phyloP scores from a whole-genome alignment of 2,797 vertebrate species.

The Falco naumanni region DNA sequence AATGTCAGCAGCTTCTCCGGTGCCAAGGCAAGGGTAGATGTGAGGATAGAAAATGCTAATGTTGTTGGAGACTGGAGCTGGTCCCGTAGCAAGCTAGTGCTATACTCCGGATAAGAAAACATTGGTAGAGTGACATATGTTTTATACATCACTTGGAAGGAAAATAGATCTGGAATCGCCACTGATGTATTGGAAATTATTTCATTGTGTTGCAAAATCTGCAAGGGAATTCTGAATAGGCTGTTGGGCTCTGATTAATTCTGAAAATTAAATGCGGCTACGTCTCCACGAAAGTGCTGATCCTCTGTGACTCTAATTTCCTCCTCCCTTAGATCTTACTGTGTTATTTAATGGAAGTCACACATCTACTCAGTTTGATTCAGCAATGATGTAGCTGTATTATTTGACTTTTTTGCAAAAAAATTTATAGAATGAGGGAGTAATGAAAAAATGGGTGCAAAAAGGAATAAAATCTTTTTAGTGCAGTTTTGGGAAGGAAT shows the following conservation, averaged over 20 bases:
- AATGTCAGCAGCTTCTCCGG: constrained; percentile 27
- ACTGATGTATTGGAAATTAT: background rate
- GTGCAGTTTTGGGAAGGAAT: background rate
- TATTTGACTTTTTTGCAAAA: background rate
- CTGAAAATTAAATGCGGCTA: background rate
- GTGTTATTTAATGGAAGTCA: constrained; percentile 9
- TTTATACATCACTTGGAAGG: background rate
- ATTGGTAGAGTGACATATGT: background rate
- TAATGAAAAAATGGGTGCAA: background rate
- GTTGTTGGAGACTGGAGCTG: background rate
- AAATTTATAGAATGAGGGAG: background rate
- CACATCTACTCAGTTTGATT: background rate
- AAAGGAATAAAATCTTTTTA: background rate
- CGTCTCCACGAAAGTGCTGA: constrained; percentile 18
- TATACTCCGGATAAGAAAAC: background rate
- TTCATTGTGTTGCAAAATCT: background rate
- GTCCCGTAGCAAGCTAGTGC: background rate
- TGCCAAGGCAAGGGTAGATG: background rate
- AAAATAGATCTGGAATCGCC: background rate
- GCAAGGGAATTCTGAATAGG: constrained; percentile 6
- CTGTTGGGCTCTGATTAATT: constrained; percentile 10
- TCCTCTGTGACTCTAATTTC: background rate
- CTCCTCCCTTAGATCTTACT: constrained; percentile 10
- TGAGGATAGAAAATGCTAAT: background rate
- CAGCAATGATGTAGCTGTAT: background rate